Evolutionary conservation across 2,888 invertebrate species (phyloP).

Genomic region (Eupithecia insigniata): DNA sequence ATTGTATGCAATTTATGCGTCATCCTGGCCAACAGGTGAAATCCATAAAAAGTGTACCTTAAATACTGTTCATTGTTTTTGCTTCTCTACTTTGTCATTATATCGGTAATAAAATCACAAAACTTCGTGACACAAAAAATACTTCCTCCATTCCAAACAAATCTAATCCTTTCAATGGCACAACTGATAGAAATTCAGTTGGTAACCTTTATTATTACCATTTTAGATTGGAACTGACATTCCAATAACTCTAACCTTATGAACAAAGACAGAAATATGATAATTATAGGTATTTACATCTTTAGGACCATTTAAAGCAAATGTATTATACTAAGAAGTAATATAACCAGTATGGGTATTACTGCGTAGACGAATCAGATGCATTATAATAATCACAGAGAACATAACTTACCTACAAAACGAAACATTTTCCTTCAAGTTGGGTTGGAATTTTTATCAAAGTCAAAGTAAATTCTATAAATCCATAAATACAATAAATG

Average conservation of each 20-base stretch:
- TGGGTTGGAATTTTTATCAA: neutral
- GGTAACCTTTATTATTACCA: slow-evolving; percentile 24
- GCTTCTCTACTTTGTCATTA: neutral
- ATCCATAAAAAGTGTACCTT: neutral
- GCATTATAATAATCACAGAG: neutral
- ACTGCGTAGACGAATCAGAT: slow-evolving; percentile 1
- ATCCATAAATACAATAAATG: no score
- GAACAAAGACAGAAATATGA: slow-evolving; percentile 23
- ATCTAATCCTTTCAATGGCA: slow-evolving; percentile 26
- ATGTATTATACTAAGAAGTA: neutral
- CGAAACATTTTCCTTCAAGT: neutral
- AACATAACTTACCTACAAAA: neutral
- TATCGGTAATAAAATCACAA: slow-evolving; percentile 5
- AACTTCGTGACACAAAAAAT: slow-evolving; percentile 25
- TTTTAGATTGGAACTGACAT: slow-evolving; percentile 28
- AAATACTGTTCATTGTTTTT: neutral
- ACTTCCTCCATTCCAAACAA: slow-evolving; percentile 33
- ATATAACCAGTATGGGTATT: neutral
- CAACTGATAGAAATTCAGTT: slow-evolving; percentile 24
- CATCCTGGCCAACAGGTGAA: neutral
- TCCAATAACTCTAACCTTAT: slow-evolving; percentile 23
- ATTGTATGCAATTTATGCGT: neutral
- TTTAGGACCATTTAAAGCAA: slow-evolving; percentile 9
- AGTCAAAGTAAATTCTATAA: no score
- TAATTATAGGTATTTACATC: neutral